These are phyloP conservation scores for Periophthalmus modestus DNA, from an alignment of 2,113 vertebrate species.

Conservation along the genomic window DNA sequence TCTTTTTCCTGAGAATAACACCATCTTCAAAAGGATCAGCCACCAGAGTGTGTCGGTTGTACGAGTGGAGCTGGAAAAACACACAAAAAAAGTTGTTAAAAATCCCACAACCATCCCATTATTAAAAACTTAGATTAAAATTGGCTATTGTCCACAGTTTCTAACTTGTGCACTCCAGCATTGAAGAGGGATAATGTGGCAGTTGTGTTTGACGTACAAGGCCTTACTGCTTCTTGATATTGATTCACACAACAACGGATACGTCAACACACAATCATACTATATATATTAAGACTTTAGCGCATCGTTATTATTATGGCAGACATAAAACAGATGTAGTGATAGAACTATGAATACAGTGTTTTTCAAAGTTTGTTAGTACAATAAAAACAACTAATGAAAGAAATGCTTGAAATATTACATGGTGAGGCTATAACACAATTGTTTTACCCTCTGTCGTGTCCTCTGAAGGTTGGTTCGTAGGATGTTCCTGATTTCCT, in stretches of 20 bases:
- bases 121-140: too few species aligned
- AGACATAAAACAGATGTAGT: not conserved
- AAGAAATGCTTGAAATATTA: too few species aligned
- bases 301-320: not conserved
- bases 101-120: too few species aligned
- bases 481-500: conserved; percentile 96
- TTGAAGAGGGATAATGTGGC: not conserved
- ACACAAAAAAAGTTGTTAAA: not conserved
- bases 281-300: not conserved
- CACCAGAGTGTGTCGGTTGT: conserved; percentile 94
- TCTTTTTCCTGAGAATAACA: conserved; percentile 86
- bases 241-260: conserved; percentile 2
- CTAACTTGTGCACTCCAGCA: too few species aligned
- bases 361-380: too few species aligned
- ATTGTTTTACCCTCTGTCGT: conserved; percentile 85
- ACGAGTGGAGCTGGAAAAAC: conserved; percentile 88
- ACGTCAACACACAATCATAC: conserved; percentile 18
- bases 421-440: too few species aligned
- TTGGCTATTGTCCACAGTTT: too few species aligned
- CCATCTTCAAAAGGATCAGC: conserved; percentile 91
- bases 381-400: too few species aligned
- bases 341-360: not conserved
- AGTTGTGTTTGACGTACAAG: not conserved
- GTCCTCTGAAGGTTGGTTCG: conserved; percentile 94
- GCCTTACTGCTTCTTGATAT: not conserved